Evolutionary conservation across 2,113 vertebrate species (phyloP).

Genomic region (Prunella himalayana): DNA sequence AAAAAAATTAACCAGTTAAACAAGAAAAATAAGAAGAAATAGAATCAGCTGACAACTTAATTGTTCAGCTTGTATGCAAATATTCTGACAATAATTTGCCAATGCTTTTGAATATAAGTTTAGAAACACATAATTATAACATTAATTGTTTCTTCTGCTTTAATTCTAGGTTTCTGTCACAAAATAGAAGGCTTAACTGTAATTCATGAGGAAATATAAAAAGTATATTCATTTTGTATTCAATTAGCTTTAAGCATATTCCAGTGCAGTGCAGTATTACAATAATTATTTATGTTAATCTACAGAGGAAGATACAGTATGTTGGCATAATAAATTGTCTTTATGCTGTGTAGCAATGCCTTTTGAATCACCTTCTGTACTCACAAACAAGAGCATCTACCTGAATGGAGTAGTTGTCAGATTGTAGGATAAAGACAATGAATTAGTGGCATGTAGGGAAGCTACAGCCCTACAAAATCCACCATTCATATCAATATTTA

Average conservation of each 20-base stretch:
- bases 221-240: conserved; percentile 49
- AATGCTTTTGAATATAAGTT: conserved; percentile 40
- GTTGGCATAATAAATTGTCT: not conserved
- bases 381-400: not conserved
- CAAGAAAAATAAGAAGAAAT: not conserved
- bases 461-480: not conserved
- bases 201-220: conserved; percentile 25
- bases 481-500: not conserved
- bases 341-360: not conserved
- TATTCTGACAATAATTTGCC: conserved; percentile 48
- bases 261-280: not conserved
- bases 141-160: conserved; percentile 63
- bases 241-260: conserved; percentile 43
- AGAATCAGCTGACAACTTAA: conserved; percentile 44
- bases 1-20: conserved; percentile 19
- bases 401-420: not conserved
- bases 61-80: conserved; percentile 33
- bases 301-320: not conserved
- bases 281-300: conserved; percentile 49
- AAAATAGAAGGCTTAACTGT: conserved; percentile 58
- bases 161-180: conserved; percentile 68
- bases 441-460: not conserved
- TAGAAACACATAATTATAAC: conserved; percentile 49
- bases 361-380: not conserved
- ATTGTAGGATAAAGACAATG: not conserved